Percentiles rank a stretch among this genome's conserved stretches.
Evolutionary conservation across 1,140 invertebrate genomes (phyloP).

Genomic region (Neomicropteryx cornuta): DNA sequence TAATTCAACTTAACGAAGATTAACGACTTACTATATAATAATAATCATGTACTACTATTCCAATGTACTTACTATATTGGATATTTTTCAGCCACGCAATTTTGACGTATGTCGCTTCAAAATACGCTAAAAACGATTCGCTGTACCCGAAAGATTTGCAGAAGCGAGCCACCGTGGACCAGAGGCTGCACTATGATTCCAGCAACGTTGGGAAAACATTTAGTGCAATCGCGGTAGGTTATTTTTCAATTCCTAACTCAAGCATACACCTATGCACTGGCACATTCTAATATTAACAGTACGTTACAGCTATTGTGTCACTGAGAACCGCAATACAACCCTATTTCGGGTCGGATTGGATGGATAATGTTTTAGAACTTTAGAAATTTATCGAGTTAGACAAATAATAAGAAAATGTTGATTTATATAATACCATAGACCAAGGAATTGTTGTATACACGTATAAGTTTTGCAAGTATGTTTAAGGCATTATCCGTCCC

Average conservation of each 20-base stretch:
- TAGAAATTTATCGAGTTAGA: too few relatives aligned
- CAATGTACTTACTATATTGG: conserved; percentile 39
- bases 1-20: too few relatives aligned
- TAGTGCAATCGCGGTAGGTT: conserved; percentile 9
- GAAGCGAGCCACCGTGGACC: conserved; percentile 37
- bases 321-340: too few relatives aligned
- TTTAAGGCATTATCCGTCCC: too few relatives aligned
- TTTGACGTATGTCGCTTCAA: conserved; percentile 38
- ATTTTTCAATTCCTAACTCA: background rate
- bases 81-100: conserved; percentile 41
- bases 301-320: background rate
- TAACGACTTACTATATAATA: conserved; percentile 37
- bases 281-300: background rate
- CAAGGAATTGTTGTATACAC: too few relatives aligned
- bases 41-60: conserved; percentile 42
- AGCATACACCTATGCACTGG: background rate
- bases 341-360: too few relatives aligned
- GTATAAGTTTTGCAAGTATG: too few relatives aligned
- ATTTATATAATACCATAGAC: too few relatives aligned
- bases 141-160: conserved; percentile 43
- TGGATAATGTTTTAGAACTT: too few relatives aligned
- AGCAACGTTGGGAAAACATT: conserved; percentile 24
- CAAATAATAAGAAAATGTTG: too few relatives aligned
- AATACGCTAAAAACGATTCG: conserved; percentile 36
- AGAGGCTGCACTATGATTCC: conserved; percentile 39